Conservation (phyloP, 1,140 invertebrate genomes). For the honey bee (Apis mellifera) region DNA sequence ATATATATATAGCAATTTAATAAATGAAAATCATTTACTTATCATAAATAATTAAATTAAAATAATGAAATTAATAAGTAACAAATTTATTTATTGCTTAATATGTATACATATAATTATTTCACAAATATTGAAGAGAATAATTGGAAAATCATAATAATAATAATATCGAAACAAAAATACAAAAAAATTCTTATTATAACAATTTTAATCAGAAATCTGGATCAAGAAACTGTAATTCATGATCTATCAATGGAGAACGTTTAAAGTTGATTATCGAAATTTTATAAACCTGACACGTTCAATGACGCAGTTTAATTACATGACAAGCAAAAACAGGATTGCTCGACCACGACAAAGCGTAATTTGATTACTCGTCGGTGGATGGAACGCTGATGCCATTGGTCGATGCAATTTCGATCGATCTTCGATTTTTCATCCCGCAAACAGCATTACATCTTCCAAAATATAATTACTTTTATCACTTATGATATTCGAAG, state of each 20-base stretch:
- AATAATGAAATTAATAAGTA: too few species aligned
- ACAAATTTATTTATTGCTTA: too few species aligned
- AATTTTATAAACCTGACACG: not conserved
- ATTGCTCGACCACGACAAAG: not conserved
- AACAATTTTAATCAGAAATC: not conserved
- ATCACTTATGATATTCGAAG: not conserved
- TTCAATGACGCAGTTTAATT: not conserved
- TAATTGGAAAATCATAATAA: too few species aligned
- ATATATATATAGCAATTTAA: too few species aligned
- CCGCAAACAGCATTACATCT: too few species aligned
- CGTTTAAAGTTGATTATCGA: not conserved
- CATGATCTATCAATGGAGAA: not conserved
- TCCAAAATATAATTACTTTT: not conserved
- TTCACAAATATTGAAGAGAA: too few species aligned
- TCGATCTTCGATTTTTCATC: not conserved
- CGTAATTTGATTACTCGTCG: constrained; percentile 12
- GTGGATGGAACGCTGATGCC: not conserved
- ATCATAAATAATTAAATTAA: too few species aligned
- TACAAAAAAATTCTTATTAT: too few species aligned
- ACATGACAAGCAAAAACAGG: not conserved
- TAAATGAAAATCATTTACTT: too few species aligned
- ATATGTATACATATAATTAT: too few species aligned
- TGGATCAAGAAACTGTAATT: not conserved
- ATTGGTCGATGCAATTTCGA: not conserved
- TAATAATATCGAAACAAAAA: too few species aligned